Evolutionary conservation across 2,113 vertebrate genomes (phyloP), one percentile per base, ranked within the genome.

Genomic region (Canis aureus): DNA sequence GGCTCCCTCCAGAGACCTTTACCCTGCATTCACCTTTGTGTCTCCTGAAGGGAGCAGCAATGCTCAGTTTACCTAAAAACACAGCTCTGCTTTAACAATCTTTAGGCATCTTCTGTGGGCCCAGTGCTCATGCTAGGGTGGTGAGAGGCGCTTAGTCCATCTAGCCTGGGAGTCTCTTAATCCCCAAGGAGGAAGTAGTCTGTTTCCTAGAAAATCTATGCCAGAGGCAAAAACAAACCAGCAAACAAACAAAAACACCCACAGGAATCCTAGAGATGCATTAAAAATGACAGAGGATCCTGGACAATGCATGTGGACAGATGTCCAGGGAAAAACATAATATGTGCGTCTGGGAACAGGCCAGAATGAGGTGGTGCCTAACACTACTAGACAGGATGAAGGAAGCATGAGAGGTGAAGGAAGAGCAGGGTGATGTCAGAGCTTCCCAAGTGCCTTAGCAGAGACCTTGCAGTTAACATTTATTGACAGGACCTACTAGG

Each of bases 401-500:
- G 13, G 74, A 16, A 17, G 7, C 1, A 0, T 1, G 20, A 89
- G n/a, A 57, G 13, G 35, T 49, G 11, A 19, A 67, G 81, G 43
- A 38, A 81, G 35, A 53, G 55, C 7, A 6, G 35, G 35, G 13
- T 12, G 8, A 13, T 69, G 23, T 78, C 69, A 0, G 8, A 35
- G n/a, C 35, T 25, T 51, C 81, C 0, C 1, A 25, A 32, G 4
- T n/a, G 66, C 73, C 53, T 38, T 23, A 19, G 60, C 67, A 1
- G n/a, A 85, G 79, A 78, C 12, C 1, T 3, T 86, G 35, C 82
- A 67, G 13, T 67, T 4, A 32, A 35, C 20, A 3, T 25, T 88
- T 38, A 57, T 27, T 69, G 86, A 62, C 69, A 59, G 73, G 55
- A 64, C 96, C 95, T 95, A 57, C 91, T 91, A 89, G 83, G 83